Percentiles rank a stretch among this genome's conserved stretches.
Conservation (phyloP, 2,888 invertebrate genomes). For the Sinhomidia bicolor region DNA sequence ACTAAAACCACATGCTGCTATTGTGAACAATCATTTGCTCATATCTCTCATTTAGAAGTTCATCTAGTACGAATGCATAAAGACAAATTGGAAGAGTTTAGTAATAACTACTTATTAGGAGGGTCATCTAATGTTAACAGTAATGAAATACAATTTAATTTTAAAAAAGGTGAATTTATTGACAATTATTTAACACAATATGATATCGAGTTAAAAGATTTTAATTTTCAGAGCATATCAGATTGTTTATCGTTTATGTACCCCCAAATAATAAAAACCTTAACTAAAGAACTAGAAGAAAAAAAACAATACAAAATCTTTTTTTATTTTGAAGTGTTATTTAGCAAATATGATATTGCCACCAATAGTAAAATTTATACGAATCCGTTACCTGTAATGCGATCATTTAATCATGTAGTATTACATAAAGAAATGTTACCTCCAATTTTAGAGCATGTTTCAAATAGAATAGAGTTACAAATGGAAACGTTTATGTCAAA, state of each 20-base stretch:
- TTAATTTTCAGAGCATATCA: neutral
- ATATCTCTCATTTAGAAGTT: no score
- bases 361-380: neutral
- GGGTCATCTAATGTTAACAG: neutral
- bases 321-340: slow-evolving; percentile 2
- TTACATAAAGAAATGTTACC: neutral
- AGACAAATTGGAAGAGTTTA: no score
- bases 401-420: neutral
- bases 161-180: neutral
- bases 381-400: neutral
- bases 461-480: neutral
- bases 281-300: neutral
- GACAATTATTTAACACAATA: neutral
- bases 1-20: no score
- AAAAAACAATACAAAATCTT: slow-evolving; percentile 22
- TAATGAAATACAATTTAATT: neutral
- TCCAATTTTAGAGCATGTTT: neutral
- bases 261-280: neutral
- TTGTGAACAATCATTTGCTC: no score
- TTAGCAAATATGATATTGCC: neutral
- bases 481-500: neutral
- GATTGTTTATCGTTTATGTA: neutral
- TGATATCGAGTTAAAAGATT: neutral
- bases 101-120: no score
- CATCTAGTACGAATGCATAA: no score